These are phyloP conservation scores for Todiramphus saurophagus DNA, from an alignment of 2,113 vertebrate species.

Conservation along the genomic window DNA sequence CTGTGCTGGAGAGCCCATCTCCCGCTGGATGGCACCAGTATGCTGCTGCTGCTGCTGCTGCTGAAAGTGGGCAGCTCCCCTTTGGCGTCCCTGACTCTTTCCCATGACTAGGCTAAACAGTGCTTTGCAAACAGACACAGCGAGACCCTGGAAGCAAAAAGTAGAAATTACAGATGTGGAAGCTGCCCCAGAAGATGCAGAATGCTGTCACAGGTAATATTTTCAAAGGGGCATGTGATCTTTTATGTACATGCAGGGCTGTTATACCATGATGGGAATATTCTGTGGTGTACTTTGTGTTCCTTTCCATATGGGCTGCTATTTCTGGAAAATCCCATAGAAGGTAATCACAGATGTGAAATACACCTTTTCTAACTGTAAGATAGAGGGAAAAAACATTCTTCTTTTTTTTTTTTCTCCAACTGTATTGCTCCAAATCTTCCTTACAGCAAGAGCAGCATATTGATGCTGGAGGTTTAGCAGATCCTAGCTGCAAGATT, in stretches of 20 bases:
- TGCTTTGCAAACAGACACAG: not conserved
- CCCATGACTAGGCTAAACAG: fast-evolving
- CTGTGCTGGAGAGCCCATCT: fast-evolving
- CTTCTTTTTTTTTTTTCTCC: not conserved
- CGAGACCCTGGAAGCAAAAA: not conserved
- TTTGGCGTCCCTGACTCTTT: not conserved
- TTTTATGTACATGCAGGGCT: not conserved
- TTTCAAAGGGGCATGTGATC: not conserved
- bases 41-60: fast-evolving
- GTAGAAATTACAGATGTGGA: not conserved
- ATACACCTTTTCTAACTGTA: not conserved
- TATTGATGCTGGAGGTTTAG: not conserved
- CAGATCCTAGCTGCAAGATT: not conserved
- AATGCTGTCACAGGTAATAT: fast-evolving
- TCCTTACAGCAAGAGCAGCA: not conserved
- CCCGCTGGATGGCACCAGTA: not conserved
- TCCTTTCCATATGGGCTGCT: not conserved
- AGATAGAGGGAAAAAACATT: not conserved
- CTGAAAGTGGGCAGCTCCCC: fast-evolving
- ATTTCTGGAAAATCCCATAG: not conserved
- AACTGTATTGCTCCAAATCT: not conserved
- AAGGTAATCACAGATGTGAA: not conserved
- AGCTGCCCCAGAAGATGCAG: not conserved
- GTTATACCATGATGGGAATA: not conserved
- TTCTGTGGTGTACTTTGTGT: not conserved